These are phyloP conservation scores for Myotis davidii DNA, from an alignment of 2,113 vertebrate species.

Conservation along the genomic window DNA sequence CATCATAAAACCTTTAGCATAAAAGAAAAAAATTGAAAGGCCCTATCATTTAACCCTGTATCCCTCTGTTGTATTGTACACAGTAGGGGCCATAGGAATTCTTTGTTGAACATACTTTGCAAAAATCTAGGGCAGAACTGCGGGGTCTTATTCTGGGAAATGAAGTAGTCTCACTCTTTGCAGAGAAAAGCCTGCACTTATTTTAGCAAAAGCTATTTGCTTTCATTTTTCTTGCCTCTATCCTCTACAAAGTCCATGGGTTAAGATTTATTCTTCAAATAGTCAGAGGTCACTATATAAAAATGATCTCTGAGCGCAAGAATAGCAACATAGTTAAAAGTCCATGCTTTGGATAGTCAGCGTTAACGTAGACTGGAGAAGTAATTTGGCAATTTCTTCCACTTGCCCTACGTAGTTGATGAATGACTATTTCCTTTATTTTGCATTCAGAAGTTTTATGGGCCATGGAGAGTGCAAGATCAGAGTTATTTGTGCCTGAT, in stretches of 20 bases:
- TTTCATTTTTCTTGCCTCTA: constrained; percentile 51
- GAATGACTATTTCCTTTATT: constrained; percentile 61
- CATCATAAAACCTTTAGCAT: neutral
- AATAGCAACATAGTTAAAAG: constrained; percentile 58
- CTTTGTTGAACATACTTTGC: neutral
- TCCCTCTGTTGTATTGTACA: neutral
- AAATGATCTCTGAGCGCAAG: constrained; percentile 58
- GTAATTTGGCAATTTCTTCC: constrained; percentile 23
- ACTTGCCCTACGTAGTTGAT: constrained; percentile 64
- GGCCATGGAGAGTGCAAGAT: constrained; percentile 55
- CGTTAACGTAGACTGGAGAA: neutral
- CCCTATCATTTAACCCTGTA: neutral
- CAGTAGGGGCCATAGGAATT: neutral
- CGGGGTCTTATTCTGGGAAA: constrained; percentile 7
- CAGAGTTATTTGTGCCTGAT: constrained; percentile 56
- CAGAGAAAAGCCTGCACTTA: constrained; percentile 42
- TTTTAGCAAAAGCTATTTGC: constrained; percentile 51
- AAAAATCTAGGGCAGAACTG: constrained; percentile 19
- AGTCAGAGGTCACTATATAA: constrained; percentile 50
- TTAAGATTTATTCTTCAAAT: constrained; percentile 58
- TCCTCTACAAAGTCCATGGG: neutral
- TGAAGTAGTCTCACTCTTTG: neutral
- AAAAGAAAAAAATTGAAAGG: neutral
- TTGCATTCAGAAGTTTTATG: constrained; percentile 64
- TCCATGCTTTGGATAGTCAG: constrained; percentile 46